Conservation (phyloP, 2,797 vertebrate genomes). For the Acestrorhynchus altus region DNA sequence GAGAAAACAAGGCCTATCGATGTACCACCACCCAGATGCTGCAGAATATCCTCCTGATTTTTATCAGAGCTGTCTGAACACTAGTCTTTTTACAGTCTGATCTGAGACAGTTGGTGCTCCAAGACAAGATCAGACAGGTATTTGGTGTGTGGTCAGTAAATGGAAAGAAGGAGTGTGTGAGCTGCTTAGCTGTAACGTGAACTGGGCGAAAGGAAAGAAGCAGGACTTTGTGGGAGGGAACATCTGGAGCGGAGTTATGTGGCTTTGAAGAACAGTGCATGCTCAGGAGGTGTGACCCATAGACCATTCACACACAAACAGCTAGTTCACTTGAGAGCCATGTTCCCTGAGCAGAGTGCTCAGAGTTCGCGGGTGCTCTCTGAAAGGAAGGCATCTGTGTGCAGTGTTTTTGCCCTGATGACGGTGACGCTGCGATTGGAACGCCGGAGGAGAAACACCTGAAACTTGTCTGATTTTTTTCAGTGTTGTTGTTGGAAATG, state of each 20-base stretch:
- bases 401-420: background rate
- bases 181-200: background rate
- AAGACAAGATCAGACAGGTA: too few relatives aligned
- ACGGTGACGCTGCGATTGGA: constrained; percentile 19
- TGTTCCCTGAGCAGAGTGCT: too few relatives aligned
- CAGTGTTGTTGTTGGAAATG: background rate
- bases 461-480: background rate
- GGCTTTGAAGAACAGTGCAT: background rate
- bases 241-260: background rate
- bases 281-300: background rate
- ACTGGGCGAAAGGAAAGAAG: background rate
- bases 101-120: too few relatives aligned
- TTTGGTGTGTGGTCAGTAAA: background rate
- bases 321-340: too few relatives aligned
- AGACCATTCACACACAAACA: background rate
- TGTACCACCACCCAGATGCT: too few relatives aligned
- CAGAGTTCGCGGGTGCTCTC: background rate
- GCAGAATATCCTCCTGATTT: too few relatives aligned
- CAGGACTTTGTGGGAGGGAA: background rate
- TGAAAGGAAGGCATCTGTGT: background rate
- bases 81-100: too few relatives aligned
- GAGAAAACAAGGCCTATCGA: too few relatives aligned
- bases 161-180: background rate
- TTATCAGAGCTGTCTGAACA: too few relatives aligned
- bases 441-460: constrained; percentile 1